Percentiles rank a stretch among this genome's conserved stretches.
These are phyloP conservation scores for Drosophila pseudotakahashii DNA, from an alignment of 2,888 invertebrate species.

Conservation along the genomic window DNA sequence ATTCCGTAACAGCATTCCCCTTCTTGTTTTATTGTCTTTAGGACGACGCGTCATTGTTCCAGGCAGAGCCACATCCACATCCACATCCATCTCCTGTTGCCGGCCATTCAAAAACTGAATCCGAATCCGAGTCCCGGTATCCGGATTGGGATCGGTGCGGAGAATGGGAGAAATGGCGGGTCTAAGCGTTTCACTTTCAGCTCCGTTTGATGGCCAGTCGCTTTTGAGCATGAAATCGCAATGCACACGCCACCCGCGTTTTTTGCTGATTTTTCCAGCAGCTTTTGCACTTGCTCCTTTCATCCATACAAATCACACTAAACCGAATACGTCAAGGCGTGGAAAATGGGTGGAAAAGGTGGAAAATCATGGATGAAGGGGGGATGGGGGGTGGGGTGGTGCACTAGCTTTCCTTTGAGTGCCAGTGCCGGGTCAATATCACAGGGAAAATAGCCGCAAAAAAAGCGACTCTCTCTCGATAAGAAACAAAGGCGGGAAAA, in stretches of 20 bases:
- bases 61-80: neutral
- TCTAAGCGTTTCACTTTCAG: constrained; percentile 72
- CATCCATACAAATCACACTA: constrained; percentile 71
- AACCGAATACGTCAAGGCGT: constrained; percentile 72
- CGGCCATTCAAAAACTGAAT: constrained; percentile 36
- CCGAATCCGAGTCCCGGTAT: neutral
- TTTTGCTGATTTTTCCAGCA: constrained; percentile 7
- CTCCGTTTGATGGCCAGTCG: constrained; percentile 67
- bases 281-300: constrained; percentile 5
- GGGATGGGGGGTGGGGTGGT: neutral
- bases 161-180: neutral
- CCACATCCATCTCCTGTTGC: constrained; percentile 20
- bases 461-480: constrained; percentile 34
- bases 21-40: constrained; percentile 1
- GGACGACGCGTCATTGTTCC: constrained; percentile 2
- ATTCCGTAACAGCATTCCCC: neutral
- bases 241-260: constrained; percentile 30
- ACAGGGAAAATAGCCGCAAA: constrained; percentile 42
- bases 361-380: neutral
- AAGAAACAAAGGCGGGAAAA: constrained; percentile 45
- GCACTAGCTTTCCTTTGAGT: constrained; percentile 72
- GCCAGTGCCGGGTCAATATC: constrained; percentile 66
- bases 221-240: constrained; percentile 59
- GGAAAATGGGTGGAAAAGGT: constrained; percentile 43
- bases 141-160: neutral